A percentile compares a stretch with the other conserved stretches of the same genome.
Conservation (phyloP, 2,797 vertebrate genomes). For the Lagocephalus sceleratus region DNA sequence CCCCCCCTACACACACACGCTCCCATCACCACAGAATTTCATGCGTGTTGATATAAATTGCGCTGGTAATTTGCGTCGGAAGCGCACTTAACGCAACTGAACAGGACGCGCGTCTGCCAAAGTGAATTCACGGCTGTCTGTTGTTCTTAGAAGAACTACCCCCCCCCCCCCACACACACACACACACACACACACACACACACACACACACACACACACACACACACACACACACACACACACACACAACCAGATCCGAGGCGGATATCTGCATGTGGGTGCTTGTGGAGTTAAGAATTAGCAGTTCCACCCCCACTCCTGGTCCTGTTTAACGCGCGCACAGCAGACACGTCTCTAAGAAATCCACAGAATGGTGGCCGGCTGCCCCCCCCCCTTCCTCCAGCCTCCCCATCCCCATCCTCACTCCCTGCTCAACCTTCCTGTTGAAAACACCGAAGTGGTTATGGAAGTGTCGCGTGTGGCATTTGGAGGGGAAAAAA, state of each 20-base stretch:
- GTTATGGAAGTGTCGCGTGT: too few relatives aligned
- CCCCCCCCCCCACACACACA: too few relatives aligned
- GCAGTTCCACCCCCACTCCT: slow-evolving; percentile 37
- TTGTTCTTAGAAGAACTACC: too few relatives aligned
- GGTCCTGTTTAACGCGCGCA: slow-evolving; percentile 65
- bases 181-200: too few relatives aligned
- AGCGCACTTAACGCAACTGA: slow-evolving; percentile 56
- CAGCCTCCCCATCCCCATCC: slow-evolving; percentile 9
- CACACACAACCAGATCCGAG: not conserved
- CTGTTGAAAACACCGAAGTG: slow-evolving; percentile 17
- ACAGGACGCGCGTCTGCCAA: slow-evolving; percentile 43
- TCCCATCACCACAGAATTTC: not conserved
- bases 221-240: too few relatives aligned
- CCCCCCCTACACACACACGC: not conserved
- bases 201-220: too few relatives aligned
- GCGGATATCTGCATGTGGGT: not conserved
- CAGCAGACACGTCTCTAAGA: slow-evolving; percentile 85
- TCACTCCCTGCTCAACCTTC: slow-evolving; percentile 69
- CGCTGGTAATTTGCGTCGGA: slow-evolving; percentile 40
- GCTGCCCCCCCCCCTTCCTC: slow-evolving; percentile 31
- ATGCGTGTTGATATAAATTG: slow-evolving; percentile 13
- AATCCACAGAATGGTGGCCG: slow-evolving; percentile 74
- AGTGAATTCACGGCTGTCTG: slow-evolving; percentile 7
- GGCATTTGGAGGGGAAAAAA: slow-evolving; percentile 7
- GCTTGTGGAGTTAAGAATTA: slow-evolving; percentile 26